Conservation (phyloP, 2,888 invertebrate genomes). For the Melinopterus prodromus region DNA sequence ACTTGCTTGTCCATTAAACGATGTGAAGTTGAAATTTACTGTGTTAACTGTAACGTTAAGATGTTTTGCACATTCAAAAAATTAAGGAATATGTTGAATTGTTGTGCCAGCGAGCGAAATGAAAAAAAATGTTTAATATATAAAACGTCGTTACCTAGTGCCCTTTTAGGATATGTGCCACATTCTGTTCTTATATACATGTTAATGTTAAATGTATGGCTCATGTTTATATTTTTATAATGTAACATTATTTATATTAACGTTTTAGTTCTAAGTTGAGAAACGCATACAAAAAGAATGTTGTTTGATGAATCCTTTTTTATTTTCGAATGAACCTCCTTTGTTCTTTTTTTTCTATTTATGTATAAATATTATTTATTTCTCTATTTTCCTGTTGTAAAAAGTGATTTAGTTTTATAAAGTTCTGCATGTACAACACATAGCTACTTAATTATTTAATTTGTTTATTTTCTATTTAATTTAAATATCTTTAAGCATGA, state of each 20-base stretch:
- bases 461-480: conserved; percentile 56
- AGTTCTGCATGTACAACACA: conserved; percentile 56
- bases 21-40: conserved; percentile 20
- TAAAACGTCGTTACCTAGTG: conserved; percentile 46
- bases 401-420: conserved; percentile 53
- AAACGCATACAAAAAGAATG: conserved; percentile 24
- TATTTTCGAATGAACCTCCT: conserved; percentile 30
- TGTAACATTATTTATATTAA: conserved; percentile 47
- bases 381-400: conserved; percentile 50
- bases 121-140: conserved; percentile 35
- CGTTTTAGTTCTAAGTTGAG: conserved; percentile 46
- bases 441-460: conserved; percentile 56
- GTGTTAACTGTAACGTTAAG: conserved; percentile 9
- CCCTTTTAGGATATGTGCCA: conserved; percentile 44
- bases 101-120: conserved; percentile 33
- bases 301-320: conserved; percentile 36
- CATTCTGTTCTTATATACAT: conserved; percentile 47
- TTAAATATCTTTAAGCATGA: conserved; percentile 43
- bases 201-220: conserved; percentile 47
- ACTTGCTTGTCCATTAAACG: conserved; percentile 22
- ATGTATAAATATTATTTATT: conserved; percentile 41
- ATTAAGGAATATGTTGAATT: conserved; percentile 30
- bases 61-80: conserved; percentile 41
- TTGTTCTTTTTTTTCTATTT: conserved; percentile 34
- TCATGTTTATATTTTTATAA: conserved; percentile 46